Evolutionary conservation across 1,140 invertebrate species (phyloP), one percentile per base, ranked within the genome.

Genomic region (Schlechtendalia chinensis): DNA sequence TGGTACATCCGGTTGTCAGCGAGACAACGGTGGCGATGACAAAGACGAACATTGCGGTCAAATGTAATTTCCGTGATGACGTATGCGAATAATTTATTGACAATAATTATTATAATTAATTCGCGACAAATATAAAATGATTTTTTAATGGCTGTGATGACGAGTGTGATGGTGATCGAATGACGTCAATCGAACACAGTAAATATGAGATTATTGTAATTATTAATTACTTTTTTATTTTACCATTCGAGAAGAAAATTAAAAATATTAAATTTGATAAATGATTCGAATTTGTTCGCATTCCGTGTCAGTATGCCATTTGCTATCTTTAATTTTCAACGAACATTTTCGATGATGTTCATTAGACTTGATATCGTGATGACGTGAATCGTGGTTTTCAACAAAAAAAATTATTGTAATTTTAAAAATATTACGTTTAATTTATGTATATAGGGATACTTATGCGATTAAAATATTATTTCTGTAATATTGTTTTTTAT

Each of bases 61-160:
- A n/a, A n/a, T 67, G 12, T 59, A 27, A 4, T 45, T 22, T 19
- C 10, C 11, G n/a, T n/a, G n/a, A 8, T 1, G 29, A 29, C 10
- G 27, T 8, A n/a, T 16, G 17, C 29, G 61, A 32, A 32, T 19
- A 19, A 61, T 1, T 27, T 27, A 17, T 17, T 39, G 32, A 39
- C n/a, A n/a, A n/a, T 50, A 11, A 61, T 61, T 17, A 61, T 63
- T 19, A 63, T 63, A 19, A 27, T 61, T 61, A 24, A 17, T 19
- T 8, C 17, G 29, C 27, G 27, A 16, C 61, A 63, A 63, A 16
- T 32, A 32, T 17, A 19, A 32, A 63, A 17, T 14, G 5, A n/a
- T 22, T 47, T 22, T 67, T 45, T 32, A 67, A 67, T 67, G 65
- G 65, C 65, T 67, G 65, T 67, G 65, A 45, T 67, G n/a, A 67